These are phyloP conservation scores for Pachydiplax longipennis DNA, from an alignment of 2,888 invertebrate species.

Conservation along the genomic window DNA sequence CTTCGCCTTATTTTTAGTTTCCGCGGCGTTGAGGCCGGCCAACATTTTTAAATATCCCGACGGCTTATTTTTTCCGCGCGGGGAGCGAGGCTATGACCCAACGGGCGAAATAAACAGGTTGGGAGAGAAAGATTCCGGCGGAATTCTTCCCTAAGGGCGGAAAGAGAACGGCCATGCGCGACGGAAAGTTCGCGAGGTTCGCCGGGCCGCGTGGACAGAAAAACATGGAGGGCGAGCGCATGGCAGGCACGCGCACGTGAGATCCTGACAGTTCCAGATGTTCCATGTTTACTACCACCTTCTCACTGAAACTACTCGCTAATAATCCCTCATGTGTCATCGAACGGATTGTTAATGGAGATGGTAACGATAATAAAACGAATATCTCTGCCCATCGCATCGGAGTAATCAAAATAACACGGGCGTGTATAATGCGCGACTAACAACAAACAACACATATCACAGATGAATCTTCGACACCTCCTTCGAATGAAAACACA, in stretches of 20 bases:
- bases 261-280: neutral
- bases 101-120: constrained; percentile 16
- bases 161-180: neutral
- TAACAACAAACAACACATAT: neutral
- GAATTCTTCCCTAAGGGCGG: neutral
- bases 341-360: no score
- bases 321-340: no score
- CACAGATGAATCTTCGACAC: neutral
- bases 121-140: neutral
- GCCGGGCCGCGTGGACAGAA: constrained; percentile 4
- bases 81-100: neutral
- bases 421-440: neutral
- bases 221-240: constrained; percentile 12
- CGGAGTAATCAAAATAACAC: neutral
- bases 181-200: neutral
- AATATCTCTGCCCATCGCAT: neutral
- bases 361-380: no score
- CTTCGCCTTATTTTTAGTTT: neutral
- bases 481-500: neutral
- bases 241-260: neutral
- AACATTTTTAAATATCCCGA: neutral
- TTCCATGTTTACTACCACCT: neutral
- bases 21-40: neutral
- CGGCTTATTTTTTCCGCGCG: neutral
- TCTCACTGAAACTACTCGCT: no score